phyloP scores from a whole-genome alignment of 1,140 invertebrate genomes.

The Aphelenchoides fujianensis region DNA sequence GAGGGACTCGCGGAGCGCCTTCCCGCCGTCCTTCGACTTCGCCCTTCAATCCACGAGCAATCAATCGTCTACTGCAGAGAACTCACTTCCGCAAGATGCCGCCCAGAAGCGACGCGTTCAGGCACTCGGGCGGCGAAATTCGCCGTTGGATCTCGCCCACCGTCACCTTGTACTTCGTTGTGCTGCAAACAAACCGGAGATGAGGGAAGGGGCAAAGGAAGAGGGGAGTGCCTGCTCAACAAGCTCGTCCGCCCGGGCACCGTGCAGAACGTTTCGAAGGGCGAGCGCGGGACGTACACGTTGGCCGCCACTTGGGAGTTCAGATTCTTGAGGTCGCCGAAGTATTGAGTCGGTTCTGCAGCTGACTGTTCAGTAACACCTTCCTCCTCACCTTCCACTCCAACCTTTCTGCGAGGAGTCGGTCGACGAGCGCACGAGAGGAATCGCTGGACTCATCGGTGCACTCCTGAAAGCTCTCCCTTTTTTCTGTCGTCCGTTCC shows the following conservation, averaged over 20 bases:
- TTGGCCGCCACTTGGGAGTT: neutral
- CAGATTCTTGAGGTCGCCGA: neutral
- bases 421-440: constrained; percentile 7
- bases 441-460: constrained; percentile 15
- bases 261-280: constrained; percentile 54
- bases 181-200: constrained; percentile 69
- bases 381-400: neutral
- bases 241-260: constrained; percentile 75
- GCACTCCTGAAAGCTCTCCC: constrained; percentile 13
- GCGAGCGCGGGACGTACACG: constrained; percentile 26
- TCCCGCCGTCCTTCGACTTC: constrained; percentile 98
- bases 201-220: neutral
- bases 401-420: constrained; percentile 18
- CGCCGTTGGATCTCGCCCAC: constrained; percentile 96
- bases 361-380: neutral
- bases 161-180: constrained; percentile 99
- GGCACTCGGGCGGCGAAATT: constrained; percentile 93
- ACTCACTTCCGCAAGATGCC: constrained; percentile 86
- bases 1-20: constrained; percentile 89
- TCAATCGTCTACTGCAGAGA: neutral
- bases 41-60: constrained; percentile 70
- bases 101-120: constrained; percentile 94
- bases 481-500: neutral
- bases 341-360: constrained; percentile 15
- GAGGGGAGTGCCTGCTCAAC: constrained; percentile 74